A percentile compares a stretch with the other conserved stretches of the same genome.
These are phyloP conservation scores for Montipora capitata DNA, from an alignment of 92 coral and sea anemone species.

Conservation along the genomic window DNA sequence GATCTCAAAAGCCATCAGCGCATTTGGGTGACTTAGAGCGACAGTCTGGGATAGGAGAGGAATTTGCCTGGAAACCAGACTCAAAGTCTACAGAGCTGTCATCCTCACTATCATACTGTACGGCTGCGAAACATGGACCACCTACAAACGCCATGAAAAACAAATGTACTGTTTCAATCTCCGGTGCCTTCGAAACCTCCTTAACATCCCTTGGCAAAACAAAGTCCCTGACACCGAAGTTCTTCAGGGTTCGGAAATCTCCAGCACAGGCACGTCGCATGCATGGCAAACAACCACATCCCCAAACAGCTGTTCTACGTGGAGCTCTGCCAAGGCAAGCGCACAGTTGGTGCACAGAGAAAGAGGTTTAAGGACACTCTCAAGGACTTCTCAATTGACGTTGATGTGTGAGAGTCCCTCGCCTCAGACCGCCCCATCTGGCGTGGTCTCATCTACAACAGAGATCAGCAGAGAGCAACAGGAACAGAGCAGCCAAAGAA, in stretches of 20 bases:
- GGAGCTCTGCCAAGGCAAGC: conserved; percentile 24
- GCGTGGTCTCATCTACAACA: neutral
- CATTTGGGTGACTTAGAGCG: neutral
- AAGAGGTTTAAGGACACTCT: conserved; percentile 14
- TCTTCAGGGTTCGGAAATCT: neutral
- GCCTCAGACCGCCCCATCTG: neutral
- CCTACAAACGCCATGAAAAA: conserved; percentile 55
- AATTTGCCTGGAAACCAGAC: conserved; percentile 17
- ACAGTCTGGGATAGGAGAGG: neutral
- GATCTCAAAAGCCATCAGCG: neutral
- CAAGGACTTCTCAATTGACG: neutral
- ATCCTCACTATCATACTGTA: conserved; percentile 44
- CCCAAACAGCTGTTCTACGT: conserved; percentile 26
- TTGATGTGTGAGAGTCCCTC: neutral
- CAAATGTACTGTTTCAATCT: conserved; percentile 56
- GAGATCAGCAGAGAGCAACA: neutral
- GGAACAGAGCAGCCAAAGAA: neutral
- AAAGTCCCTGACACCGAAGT: conserved; percentile 33
- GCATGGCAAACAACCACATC: conserved; percentile 22
- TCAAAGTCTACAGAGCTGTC: conserved; percentile 48
- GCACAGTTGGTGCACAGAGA: neutral
- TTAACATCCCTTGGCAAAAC: conserved; percentile 29
- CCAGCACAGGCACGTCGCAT: conserved; percentile 41
- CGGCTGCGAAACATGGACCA: conserved; percentile 60
- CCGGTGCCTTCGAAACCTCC: conserved; percentile 14